phyloP scores from a whole-genome alignment of 2,113 vertebrate genomes.

The Anarhynchus alexandrinus region DNA sequence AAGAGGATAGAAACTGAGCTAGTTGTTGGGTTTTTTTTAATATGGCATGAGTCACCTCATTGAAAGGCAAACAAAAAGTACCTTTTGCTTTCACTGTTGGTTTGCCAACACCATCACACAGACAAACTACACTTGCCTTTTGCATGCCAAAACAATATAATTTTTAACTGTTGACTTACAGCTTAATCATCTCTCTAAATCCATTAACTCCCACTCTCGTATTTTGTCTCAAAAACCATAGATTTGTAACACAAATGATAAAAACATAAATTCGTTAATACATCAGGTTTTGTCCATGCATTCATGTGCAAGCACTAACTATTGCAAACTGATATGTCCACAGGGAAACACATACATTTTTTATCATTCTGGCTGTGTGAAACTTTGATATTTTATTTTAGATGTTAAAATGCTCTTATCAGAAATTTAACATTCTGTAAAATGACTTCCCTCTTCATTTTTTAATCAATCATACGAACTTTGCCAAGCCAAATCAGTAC shows the following conservation, averaged over 20 bases:
- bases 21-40: not conserved
- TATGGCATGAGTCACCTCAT: not conserved
- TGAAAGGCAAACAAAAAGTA: not conserved
- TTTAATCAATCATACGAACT: not conserved
- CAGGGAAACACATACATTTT: not conserved
- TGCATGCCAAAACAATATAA: not conserved
- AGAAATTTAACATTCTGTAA: not conserved
- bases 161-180: conserved; percentile 6
- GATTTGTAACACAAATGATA: not conserved
- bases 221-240: not conserved
- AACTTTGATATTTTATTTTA: not conserved
- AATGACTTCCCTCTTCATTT: not conserved
- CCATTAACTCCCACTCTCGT: not conserved
- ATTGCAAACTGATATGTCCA: not conserved
- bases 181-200: not conserved
- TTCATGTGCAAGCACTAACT: not conserved
- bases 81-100: not conserved
- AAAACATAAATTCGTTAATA: not conserved
- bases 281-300: not conserved
- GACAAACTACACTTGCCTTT: not conserved
- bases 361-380: not conserved
- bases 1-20: not conserved
- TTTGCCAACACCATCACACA: not conserved
- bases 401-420: not conserved
- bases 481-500: not conserved